Conservation (phyloP, 2,113 vertebrate genomes). For the Centropus unirufus region DNA sequence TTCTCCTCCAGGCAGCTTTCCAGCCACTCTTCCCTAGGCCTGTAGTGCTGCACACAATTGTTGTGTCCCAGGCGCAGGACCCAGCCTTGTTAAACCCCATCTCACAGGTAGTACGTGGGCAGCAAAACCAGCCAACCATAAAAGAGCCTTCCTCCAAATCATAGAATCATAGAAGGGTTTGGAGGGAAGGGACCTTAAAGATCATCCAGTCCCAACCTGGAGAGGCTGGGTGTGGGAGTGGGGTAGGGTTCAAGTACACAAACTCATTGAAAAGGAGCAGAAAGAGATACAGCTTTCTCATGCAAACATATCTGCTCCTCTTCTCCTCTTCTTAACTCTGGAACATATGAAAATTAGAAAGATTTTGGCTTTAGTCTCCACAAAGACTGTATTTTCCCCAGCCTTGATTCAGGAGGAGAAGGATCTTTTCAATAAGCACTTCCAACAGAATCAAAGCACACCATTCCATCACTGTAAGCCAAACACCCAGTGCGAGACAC, state of each 20-base stretch:
- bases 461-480: rapidly evolving
- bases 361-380: background rate
- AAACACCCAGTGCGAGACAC: background rate
- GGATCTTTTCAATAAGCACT: background rate
- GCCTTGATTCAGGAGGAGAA: background rate
- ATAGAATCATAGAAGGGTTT: too few relatives aligned
- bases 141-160: background rate
- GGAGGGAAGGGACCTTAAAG: too few relatives aligned
- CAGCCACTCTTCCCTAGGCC: too few relatives aligned
- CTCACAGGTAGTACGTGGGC: rapidly evolving
- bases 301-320: background rate
- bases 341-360: background rate
- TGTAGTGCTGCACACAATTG: too few relatives aligned
- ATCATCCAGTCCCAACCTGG: too few relatives aligned
- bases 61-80: too few relatives aligned
- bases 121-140: rapidly evolving
- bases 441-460: background rate
- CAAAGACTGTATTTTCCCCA: background rate
- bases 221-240: background rate
- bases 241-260: background rate
- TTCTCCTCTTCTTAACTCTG: background rate
- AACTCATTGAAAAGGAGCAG: background rate
- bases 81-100: background rate
- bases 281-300: background rate
- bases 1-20: too few relatives aligned